A percentile compares a stretch with the other conserved stretches of the same genome.
Evolutionary conservation across 2,113 vertebrate genomes (phyloP).

Genomic region (Lepus timidus): DNA sequence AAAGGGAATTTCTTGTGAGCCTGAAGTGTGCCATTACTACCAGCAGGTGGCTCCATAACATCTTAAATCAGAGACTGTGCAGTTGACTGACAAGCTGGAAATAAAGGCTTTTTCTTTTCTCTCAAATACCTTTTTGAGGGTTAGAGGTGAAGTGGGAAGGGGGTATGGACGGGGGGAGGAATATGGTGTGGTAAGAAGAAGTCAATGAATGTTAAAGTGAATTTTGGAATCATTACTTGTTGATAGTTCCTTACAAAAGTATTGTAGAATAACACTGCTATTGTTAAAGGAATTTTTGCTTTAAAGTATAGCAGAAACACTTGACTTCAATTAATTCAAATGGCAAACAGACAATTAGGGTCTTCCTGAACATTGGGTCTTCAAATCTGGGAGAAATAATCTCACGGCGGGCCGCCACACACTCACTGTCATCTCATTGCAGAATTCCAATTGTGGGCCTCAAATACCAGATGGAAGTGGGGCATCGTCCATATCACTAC

Average conservation of each 20-base stretch:
- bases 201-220: background rate
- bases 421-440: background rate
- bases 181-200: background rate
- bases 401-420: too few relatives aligned
- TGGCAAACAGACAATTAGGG: background rate
- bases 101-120: background rate
- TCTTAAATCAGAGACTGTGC: constrained; percentile 58
- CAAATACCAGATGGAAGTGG: background rate
- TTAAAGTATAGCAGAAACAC: background rate
- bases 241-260: background rate
- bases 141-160: background rate
- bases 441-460: background rate
- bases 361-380: background rate
- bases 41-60: constrained; percentile 82
- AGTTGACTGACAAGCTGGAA: background rate
- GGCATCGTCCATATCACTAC: background rate
- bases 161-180: background rate
- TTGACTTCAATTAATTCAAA: background rate
- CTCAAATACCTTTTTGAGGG: background rate
- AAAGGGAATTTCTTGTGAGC: background rate
- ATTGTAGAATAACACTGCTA: background rate
- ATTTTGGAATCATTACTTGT: background rate
- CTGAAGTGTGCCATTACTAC: constrained; percentile 46
- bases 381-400: background rate
- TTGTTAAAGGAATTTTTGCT: constrained; percentile 7